Percentiles rank a stretch among this genome's conserved stretches.
These are phyloP conservation scores for Drosophila merina DNA, from an alignment of 2,888 invertebrate species.

Conservation along the genomic window DNA sequence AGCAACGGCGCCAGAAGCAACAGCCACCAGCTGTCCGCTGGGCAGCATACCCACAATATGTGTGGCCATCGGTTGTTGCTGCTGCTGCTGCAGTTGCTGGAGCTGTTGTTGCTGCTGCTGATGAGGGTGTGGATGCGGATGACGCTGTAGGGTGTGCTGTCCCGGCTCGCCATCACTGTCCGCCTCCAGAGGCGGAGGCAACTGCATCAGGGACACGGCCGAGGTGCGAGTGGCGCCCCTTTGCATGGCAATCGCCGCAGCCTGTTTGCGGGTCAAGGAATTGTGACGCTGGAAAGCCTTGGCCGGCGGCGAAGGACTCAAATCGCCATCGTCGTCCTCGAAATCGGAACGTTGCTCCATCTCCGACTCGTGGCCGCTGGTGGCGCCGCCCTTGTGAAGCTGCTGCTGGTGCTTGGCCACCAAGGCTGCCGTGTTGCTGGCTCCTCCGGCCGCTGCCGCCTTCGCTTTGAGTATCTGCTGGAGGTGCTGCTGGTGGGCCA, in stretches of 20 bases:
- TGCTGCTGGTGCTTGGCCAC: slow-evolving; percentile 81
- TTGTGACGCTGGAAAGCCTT: slow-evolving; percentile 87
- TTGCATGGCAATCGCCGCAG: slow-evolving; percentile 86
- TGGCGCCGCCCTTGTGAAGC: slow-evolving; percentile 60
- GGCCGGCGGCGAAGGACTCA: slow-evolving; percentile 84
- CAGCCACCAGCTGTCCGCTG: slow-evolving; percentile 74
- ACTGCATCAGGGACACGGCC: slow-evolving; percentile 90
- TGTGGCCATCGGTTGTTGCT: slow-evolving; percentile 70
- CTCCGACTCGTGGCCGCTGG: slow-evolving; percentile 75
- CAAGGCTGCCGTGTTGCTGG: slow-evolving; percentile 77
- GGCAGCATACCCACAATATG: slow-evolving; percentile 75
- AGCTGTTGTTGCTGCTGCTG: slow-evolving; percentile 63
- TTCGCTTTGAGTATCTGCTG: slow-evolving; percentile 82
- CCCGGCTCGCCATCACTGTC: slow-evolving; percentile 88
- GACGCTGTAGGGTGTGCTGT: slow-evolving; percentile 49
- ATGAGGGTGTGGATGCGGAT: slow-evolving; percentile 45
- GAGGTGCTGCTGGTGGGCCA: slow-evolving; percentile 81
- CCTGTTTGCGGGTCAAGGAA: slow-evolving; percentile 87
- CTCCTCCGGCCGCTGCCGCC: slow-evolving; percentile 78
- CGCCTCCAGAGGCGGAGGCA: slow-evolving; percentile 91
- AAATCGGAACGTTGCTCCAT: slow-evolving; percentile 82
- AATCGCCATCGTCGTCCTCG: slow-evolving; percentile 82
- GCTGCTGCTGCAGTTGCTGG: slow-evolving; percentile 28
- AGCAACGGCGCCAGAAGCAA: slow-evolving; percentile 71
- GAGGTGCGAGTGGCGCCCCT: slow-evolving; percentile 86